A percentile compares a stretch with the other conserved stretches of the same genome.
Conservation (phyloP, 2,113 vertebrate genomes). For the Capricornis sumatraensis region DNA sequence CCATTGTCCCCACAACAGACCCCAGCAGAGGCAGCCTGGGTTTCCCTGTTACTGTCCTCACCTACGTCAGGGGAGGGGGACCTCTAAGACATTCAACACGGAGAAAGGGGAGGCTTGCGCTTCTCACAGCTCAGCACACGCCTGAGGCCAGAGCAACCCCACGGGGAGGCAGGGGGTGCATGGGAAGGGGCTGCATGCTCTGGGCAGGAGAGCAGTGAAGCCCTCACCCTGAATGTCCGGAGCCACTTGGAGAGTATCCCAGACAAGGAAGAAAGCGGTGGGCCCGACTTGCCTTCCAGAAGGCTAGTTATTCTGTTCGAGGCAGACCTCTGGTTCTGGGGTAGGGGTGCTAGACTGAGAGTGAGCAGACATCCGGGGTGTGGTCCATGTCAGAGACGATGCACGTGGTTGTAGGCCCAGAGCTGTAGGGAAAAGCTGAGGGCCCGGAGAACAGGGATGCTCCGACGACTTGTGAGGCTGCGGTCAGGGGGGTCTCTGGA, state of each 20-base stretch:
- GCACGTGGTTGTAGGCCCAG: neutral
- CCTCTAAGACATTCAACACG: neutral
- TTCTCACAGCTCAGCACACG: neutral
- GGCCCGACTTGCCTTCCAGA: neutral
- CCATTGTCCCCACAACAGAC: too few relatives aligned
- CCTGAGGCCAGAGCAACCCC: neutral
- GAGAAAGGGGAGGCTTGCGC: neutral
- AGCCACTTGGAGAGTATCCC: neutral
- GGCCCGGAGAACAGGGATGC: neutral
- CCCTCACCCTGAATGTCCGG: neutral
- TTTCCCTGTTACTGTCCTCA: too few relatives aligned
- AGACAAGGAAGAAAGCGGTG: neutral
- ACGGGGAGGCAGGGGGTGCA: neutral
- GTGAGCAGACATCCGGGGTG: neutral
- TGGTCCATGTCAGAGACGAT: neutral
- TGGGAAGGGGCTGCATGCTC: neutral
- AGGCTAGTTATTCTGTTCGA: too few relatives aligned
- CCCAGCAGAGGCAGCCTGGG: neutral
- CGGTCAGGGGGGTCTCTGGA: neutral
- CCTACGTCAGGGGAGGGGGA: fast-evolving
- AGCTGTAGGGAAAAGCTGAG: neutral
- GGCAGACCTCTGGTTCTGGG: neutral
- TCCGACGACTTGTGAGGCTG: fast-evolving
- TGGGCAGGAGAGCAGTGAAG: neutral
- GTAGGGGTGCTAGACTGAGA: neutral